phyloP scores from a whole-genome alignment of 2,888 invertebrate species.

The Caenorhabditis becei region DNA sequence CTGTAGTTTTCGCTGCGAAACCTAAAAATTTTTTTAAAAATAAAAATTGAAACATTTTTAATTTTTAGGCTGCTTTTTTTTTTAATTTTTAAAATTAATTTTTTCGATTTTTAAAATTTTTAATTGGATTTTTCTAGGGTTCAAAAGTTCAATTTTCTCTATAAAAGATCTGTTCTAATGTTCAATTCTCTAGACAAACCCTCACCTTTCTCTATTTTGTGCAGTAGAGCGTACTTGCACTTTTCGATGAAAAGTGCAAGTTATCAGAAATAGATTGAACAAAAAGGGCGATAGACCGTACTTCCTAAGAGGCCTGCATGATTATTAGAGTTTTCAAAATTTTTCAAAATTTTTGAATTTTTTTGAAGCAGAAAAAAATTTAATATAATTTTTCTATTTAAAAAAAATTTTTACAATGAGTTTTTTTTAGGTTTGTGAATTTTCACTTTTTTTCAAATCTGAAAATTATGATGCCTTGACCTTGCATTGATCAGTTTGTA shows the following conservation, averaged over 20 bases:
- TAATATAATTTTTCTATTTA: neutral
- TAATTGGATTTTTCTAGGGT: no score
- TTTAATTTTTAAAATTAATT: no score
- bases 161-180: neutral
- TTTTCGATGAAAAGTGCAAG: neutral
- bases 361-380: neutral
- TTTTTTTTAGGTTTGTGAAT: neutral
- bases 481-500: no score
- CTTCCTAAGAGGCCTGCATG: no score
- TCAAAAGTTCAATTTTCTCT: conserved; percentile 12
- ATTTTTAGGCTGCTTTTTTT: no score
- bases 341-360: neutral
- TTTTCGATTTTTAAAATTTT: no score
- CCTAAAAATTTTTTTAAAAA: no score
- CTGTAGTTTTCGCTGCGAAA: no score
- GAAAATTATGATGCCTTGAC: no score
- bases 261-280: neutral
- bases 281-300: neutral
- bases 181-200: neutral
- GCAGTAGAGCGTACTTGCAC: no score
- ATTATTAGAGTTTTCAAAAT: neutral
- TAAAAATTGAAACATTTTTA: no score
- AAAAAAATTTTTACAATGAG: neutral
- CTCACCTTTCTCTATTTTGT: no score
- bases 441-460: neutral